These are phyloP conservation scores for Hemiscyllium ocellatum DNA, from an alignment of 2,113 vertebrate species.

Conservation along the genomic window DNA sequence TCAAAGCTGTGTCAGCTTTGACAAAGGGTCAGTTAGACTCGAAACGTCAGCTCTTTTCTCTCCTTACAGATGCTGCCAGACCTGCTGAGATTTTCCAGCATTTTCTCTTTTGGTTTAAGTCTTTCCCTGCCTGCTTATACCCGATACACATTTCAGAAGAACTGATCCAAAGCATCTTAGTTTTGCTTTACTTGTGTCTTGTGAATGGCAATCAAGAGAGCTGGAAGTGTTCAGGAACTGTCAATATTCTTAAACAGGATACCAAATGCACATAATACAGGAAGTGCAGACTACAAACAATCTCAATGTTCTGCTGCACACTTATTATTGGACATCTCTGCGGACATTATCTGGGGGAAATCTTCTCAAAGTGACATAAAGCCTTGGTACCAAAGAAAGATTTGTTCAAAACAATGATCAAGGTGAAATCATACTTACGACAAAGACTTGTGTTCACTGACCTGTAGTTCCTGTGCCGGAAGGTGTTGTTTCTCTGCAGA, in stretches of 20 bases:
- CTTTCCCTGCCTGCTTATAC: no score
- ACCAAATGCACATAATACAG: neutral
- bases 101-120: no score
- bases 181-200: neutral
- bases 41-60: no score
- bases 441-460: slow-evolving; percentile 57
- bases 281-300: neutral
- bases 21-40: no score
- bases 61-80: no score
- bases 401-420: slow-evolving; percentile 44
- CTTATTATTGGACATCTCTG: neutral
- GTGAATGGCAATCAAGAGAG: neutral
- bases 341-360: slow-evolving; percentile 48
- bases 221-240: neutral
- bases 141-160: no score
- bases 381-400: slow-evolving; percentile 48
- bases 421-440: slow-evolving; percentile 48
- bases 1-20: no score
- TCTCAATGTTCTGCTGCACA: neutral
- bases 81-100: no score
- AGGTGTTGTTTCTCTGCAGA: slow-evolving; percentile 55
- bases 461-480: slow-evolving; percentile 77
- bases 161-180: neutral
- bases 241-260: neutral
- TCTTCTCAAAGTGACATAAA: slow-evolving; percentile 40